Evolutionary conservation across 2,888 invertebrate species (phyloP).

Genomic region (Mesorhabditis sp.): DNA sequence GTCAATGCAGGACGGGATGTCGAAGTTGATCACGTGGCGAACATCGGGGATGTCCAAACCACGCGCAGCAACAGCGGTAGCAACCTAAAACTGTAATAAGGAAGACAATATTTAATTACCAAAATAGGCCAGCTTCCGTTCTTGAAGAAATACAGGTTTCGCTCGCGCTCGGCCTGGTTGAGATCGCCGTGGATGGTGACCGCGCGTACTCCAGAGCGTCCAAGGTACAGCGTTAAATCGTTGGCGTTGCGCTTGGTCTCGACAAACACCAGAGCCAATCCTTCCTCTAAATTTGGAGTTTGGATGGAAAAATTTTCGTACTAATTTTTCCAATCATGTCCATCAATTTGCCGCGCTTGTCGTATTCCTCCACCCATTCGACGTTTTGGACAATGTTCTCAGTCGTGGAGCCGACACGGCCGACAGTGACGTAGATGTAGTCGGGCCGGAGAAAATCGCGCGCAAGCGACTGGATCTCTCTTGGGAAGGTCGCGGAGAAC

Average conservation of each 20-base stretch:
- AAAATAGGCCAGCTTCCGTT: constrained; percentile 66
- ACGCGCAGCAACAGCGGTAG: constrained; percentile 29
- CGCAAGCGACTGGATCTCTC: constrained; percentile 93
- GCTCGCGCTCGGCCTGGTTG: constrained; percentile 76
- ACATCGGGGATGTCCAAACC: constrained; percentile 43
- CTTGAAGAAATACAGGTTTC: constrained; percentile 33
- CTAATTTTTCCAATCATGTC: constrained; percentile 75
- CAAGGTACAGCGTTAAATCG: neutral
- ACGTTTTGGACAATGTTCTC: constrained; percentile 94
- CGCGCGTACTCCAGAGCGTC: constrained; percentile 64
- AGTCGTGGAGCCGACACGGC: constrained; percentile 95
- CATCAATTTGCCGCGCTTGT: constrained; percentile 90
- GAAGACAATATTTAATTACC: constrained; percentile 15
- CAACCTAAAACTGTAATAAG: neutral
- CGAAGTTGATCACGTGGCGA: constrained; percentile 73
- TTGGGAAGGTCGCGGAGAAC: constrained; percentile 99
- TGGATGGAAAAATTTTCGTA: neutral
- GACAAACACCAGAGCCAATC: constrained; percentile 89
- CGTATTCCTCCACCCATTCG: constrained; percentile 95
- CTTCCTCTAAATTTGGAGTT: constrained; percentile 39
- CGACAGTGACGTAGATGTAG: constrained; percentile 98
- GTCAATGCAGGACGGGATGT: constrained; percentile 37
- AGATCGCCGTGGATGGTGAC: constrained; percentile 98
- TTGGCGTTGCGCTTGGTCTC: constrained; percentile 99
- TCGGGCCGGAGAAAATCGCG: constrained; percentile 88